Base-by-base conservation (phyloP, 1,140 invertebrate genomes). In the Drosophila sturtevanti region DNA sequence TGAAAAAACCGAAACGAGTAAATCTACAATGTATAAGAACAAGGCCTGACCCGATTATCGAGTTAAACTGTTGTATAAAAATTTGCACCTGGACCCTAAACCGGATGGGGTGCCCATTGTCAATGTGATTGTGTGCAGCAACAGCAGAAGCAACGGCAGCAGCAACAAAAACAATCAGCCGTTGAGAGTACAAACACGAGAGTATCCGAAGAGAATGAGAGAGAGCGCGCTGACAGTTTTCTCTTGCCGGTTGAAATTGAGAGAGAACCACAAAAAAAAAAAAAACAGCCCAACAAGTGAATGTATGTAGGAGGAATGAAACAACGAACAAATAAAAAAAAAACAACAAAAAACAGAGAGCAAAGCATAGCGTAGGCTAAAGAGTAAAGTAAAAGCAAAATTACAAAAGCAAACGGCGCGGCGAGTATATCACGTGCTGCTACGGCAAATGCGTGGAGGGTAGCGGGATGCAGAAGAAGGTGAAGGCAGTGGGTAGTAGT, bases 21-120 rank as follows among this genome's bases (percentile, higher is more conserved):
- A 65, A 71, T 64, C 69, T 61, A 70, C 63, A 70, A 48, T 48
- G 41, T 37, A 22, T 63, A 75, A 60, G 69, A 63, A 68, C 79
- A 69, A 89, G 77, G 81, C 72, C 84, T 87, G 82, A 87, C 82
- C 82, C 82, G 82, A 87, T 87, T 87, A 87, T 87, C 79, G 84
- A 89, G 82, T 79, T 87, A 82, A 87, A 79, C 68, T 79, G 76
- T 77, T 82, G 76, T 87, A 87, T 89, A 89, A 87, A 58, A 87
- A 82, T 87, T 87, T 89, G 82, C 82, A 87, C 82, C 82, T 87
- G 82, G 82, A 89, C 82, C 41, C 82, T 87, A 89, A 89, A 87
- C 82, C 82, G 84, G 82, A 87, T 79, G 89, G 84, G 72, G 78
- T 82, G 66, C 66, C 75, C 82, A 89, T 82, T 89, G 85, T 79